These are phyloP conservation scores for Seriola rivoliana DNA, from an alignment of 2,113 vertebrate species.

Conservation along the genomic window DNA sequence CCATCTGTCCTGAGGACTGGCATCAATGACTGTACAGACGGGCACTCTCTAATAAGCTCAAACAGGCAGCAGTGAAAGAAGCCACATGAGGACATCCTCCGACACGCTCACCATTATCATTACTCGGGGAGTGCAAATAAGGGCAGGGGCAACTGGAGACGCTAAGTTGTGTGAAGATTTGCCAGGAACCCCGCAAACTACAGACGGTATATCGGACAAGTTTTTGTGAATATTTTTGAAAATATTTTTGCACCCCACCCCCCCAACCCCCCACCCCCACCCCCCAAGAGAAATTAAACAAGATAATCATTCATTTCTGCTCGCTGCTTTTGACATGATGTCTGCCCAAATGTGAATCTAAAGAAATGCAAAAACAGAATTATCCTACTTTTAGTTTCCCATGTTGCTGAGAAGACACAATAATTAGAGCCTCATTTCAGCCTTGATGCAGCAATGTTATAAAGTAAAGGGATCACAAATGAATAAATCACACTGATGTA, in stretches of 20 bases:
- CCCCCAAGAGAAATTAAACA: conserved; percentile 4
- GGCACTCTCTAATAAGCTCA: conserved; percentile 79
- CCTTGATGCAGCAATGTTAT: background rate
- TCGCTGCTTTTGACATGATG: background rate
- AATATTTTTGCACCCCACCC: background rate
- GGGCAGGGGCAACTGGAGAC: conserved; percentile 55
- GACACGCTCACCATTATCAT: conserved; percentile 64
- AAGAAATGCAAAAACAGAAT: background rate
- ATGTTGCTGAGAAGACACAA: background rate
- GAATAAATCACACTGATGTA: conserved; percentile 5
- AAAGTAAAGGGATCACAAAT: background rate
- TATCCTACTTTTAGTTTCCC: background rate
- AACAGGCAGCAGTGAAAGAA: conserved; percentile 70
- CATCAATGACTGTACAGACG: conserved; percentile 77
- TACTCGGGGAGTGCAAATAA: conserved; percentile 58
- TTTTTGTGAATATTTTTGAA: background rate
- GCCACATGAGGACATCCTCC: conserved; percentile 74
- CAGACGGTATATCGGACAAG: conserved; percentile 4
- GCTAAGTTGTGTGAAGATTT: conserved; percentile 31
- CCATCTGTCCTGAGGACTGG: conserved; percentile 80
- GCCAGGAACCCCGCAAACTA: conserved; percentile 40
- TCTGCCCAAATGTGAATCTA: background rate
- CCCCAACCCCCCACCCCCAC: too few relatives aligned
- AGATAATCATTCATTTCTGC: background rate
- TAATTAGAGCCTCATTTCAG: conserved; percentile 1